These are phyloP conservation scores for Hephaestus fuliginosus DNA, from an alignment of 2,797 vertebrate species.

Conservation along the genomic window DNA sequence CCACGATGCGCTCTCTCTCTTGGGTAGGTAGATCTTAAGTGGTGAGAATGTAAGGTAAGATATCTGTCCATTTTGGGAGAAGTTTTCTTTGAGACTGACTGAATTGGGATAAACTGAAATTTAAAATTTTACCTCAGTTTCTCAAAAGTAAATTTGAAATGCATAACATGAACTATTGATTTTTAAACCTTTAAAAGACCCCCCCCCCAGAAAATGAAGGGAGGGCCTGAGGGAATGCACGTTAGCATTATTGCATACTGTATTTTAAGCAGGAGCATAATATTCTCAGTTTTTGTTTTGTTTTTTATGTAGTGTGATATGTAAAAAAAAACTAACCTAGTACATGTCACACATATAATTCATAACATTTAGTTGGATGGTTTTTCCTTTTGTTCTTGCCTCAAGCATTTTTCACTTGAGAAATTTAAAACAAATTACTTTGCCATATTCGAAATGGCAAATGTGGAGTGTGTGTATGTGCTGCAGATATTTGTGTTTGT, in stretches of 20 bases:
- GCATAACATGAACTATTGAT: conserved; percentile 16
- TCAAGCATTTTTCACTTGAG: conserved; percentile 16
- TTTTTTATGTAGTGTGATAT: not conserved
- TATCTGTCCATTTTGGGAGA: not conserved
- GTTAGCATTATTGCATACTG: conserved; percentile 15
- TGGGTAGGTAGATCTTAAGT: not conserved
- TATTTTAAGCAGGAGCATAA: conserved; percentile 9
- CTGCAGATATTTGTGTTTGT: not conserved
- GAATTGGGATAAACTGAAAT: not conserved
- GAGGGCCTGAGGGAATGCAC: not conserved
- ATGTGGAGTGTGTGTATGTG: conserved; percentile 14
- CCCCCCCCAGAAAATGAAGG: not conserved
- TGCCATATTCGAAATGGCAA: conserved; percentile 11
- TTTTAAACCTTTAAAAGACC: not conserved
- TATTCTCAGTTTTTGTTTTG: not conserved
- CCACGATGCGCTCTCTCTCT: not conserved
- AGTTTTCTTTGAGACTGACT: not conserved
- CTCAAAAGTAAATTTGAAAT: conserved; percentile 11
- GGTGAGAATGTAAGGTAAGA: not conserved
- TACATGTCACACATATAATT: conserved; percentile 21
- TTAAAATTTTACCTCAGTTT: not conserved
- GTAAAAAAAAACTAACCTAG: conserved; percentile 5
- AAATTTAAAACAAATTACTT: conserved; percentile 28
- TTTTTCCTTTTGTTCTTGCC: conserved; percentile 26
- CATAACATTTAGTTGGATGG: conserved; percentile 1